A percentile compares a stretch with the other conserved stretches of the same genome.
Conservation (phyloP, 2,888 invertebrate species). For the Agrochola lota region DNA sequence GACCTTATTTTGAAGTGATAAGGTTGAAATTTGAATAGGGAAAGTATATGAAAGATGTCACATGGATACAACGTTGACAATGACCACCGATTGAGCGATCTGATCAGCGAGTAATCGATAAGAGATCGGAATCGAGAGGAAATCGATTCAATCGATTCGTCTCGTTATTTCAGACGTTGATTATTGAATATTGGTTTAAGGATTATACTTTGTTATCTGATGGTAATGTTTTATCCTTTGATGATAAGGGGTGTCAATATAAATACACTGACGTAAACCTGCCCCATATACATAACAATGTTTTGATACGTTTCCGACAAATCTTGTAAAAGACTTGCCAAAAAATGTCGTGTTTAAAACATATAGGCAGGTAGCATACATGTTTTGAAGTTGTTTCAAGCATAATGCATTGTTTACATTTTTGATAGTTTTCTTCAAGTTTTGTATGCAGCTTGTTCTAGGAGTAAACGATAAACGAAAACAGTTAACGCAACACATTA, state of each 20-base stretch:
- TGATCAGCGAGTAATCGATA: constrained; percentile 78
- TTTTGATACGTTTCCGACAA: background rate
- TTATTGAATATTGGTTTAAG: constrained; percentile 67
- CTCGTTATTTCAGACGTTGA: constrained; percentile 81
- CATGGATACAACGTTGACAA: constrained; percentile 78
- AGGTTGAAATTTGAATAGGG: constrained; percentile 66
- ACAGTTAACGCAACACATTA: background rate
- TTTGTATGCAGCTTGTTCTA: background rate
- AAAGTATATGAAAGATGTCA: constrained; percentile 73
- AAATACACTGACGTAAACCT: background rate
- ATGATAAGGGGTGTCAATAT: constrained; percentile 31
- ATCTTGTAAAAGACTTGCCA: background rate
- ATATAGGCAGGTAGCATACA: background rate
- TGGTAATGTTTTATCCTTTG: constrained; percentile 43
- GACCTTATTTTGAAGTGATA: constrained; percentile 58
- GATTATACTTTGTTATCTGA: constrained; percentile 53
- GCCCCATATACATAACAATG: background rate
- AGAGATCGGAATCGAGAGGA: constrained; percentile 76
- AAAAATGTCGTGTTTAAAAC: background rate
- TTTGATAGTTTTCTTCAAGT: background rate
- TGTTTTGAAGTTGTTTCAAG: background rate
- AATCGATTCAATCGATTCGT: constrained; percentile 76
- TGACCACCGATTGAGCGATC: constrained; percentile 84
- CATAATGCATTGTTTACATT: background rate
- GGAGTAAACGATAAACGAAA: background rate